These are phyloP conservation scores for Pseudochirops cupreus DNA, from an alignment of 2,797 vertebrate genomes.

Conservation along the genomic window DNA sequence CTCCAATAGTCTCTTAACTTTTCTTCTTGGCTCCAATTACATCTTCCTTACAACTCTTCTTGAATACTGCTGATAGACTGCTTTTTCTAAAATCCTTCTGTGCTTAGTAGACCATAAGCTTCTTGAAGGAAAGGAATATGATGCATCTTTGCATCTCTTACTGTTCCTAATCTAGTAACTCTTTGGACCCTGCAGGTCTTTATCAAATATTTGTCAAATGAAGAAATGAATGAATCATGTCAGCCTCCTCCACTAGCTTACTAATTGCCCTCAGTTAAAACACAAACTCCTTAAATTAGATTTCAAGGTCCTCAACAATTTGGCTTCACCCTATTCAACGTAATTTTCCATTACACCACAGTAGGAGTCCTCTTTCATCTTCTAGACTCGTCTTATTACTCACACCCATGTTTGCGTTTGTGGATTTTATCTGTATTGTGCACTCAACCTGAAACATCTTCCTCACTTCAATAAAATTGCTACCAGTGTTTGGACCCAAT, in stretches of 20 bases:
- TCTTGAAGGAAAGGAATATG: neutral
- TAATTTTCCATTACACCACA: neutral
- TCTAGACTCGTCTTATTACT: neutral
- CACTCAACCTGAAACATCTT: neutral
- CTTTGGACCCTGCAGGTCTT: neutral
- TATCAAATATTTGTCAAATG: neutral
- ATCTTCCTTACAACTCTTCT: neutral
- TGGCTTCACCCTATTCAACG: neutral
- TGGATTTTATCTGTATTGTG: neutral
- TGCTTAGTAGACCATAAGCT: neutral
- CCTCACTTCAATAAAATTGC: neutral
- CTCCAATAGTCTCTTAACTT: neutral
- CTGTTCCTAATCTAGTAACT: neutral
- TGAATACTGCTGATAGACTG: neutral
- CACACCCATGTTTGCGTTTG: neutral
- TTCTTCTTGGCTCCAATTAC: neutral
- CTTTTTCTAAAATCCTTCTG: neutral
- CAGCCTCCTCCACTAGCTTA: neutral
- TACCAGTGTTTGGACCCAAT: neutral
- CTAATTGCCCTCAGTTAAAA: neutral
- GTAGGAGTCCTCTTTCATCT: neutral
- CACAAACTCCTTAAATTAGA: neutral
- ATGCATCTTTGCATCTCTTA: neutral
- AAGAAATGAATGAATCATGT: neutral
- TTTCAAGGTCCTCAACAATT: neutral